phyloP scores from a whole-genome alignment of 2,113 vertebrate species.

The Herpetotheres cachinnans region DNA sequence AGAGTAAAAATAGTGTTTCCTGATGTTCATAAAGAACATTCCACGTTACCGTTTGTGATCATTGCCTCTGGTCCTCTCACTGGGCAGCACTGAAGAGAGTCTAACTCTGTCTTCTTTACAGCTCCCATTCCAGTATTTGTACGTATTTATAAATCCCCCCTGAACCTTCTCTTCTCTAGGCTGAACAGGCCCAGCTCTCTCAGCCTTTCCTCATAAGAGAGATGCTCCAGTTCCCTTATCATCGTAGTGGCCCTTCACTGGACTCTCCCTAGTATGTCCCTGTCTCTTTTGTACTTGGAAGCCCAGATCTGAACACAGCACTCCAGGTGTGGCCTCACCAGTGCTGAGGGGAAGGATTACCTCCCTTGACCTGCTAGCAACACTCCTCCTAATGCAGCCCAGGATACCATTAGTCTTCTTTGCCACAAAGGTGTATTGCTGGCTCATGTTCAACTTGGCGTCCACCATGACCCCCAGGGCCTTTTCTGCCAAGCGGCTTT shows the following conservation, averaged over 20 bases:
- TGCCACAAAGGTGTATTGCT: neutral
- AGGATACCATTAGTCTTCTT: neutral
- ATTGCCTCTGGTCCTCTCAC: neutral
- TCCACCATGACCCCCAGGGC: neutral
- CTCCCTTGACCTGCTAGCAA: no score
- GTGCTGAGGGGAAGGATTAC: no score
- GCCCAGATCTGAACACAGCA: no score
- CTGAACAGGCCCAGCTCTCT: neutral
- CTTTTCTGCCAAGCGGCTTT: neutral
- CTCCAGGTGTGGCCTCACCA: no score
- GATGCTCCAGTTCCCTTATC: no score
- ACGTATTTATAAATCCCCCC: fast-evolving
- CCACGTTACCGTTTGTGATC: neutral
- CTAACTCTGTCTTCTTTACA: neutral
- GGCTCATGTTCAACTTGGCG: neutral
- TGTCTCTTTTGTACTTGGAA: no score
- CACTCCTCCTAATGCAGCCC: no score
- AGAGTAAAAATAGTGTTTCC: neutral
- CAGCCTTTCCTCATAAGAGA: no score
- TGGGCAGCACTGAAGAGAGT: no score
- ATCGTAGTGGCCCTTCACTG: no score
- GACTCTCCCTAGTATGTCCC: no score
- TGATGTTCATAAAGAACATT: neutral
- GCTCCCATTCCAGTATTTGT: fast-evolving
- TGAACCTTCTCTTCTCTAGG: neutral